A percentile compares a stretch with the other conserved stretches of the same genome.
phyloP scores from a whole-genome alignment of 1,140 invertebrate genomes.

The Bombus sibiricus region DNA sequence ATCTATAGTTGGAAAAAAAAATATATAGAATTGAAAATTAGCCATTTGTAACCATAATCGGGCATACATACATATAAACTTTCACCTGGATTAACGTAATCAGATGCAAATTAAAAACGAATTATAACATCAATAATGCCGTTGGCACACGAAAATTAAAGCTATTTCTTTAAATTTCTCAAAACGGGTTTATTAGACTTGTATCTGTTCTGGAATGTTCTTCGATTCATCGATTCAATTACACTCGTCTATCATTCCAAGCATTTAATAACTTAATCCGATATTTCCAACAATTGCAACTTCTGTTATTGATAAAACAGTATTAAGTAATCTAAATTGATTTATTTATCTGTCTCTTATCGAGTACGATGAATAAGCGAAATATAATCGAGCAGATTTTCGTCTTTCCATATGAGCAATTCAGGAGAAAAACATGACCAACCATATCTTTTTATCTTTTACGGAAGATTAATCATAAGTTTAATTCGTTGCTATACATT shows the following conservation, averaged over 20 bases:
- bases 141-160: too few species aligned
- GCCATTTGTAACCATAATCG: too few species aligned
- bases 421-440: not conserved
- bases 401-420: not conserved
- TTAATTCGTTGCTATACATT: too few species aligned
- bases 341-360: slow-evolving; percentile 19
- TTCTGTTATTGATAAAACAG: not conserved
- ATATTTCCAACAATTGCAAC: not conserved
- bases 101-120: too few species aligned
- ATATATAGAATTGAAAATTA: too few species aligned
- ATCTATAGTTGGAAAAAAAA: too few species aligned
- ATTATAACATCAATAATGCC: too few species aligned
- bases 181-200: too few species aligned
- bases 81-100: too few species aligned
- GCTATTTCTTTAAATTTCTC: too few species aligned
- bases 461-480: too few species aligned
- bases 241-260: not conserved
- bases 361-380: not conserved
- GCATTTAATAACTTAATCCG: not conserved
- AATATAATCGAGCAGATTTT: slow-evolving; percentile 2
- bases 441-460: not conserved
- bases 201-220: not conserved
- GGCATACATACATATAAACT: too few species aligned
- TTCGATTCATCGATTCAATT: not conserved
- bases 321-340: slow-evolving; percentile 10